Evolutionary conservation across 2,113 vertebrate species (phyloP).

Genomic region (Gobiocypris rarus): DNA sequence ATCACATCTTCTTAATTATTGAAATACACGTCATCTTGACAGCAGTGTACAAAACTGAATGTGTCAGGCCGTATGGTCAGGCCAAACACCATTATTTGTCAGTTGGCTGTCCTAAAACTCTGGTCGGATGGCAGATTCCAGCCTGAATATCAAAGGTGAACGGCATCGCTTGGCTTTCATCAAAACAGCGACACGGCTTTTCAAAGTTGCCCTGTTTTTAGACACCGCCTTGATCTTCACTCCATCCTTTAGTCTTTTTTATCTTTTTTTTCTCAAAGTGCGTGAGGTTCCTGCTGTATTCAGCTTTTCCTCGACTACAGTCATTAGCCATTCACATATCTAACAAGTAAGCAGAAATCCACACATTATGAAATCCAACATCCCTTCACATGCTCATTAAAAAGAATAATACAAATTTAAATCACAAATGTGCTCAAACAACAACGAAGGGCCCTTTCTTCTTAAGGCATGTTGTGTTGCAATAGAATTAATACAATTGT

Average conservation of each 20-base stretch:
- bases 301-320: conserved; percentile 19
- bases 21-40: neutral
- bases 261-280: neutral
- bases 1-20: neutral
- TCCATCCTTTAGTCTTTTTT: conserved; percentile 17
- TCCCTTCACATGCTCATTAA: conserved; percentile 8
- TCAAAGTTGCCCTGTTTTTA: conserved; percentile 34
- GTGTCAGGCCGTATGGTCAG: neutral
- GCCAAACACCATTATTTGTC: neutral
- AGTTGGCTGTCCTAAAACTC: neutral
- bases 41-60: neutral
- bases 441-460: neutral
- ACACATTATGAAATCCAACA: neutral
- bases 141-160: conserved; percentile 21
- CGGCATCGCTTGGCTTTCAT: conserved; percentile 24
- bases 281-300: conserved; percentile 31
- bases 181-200: neutral
- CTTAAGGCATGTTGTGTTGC: too few relatives aligned
- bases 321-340: conserved; percentile 29
- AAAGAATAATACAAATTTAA: neutral
- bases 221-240: conserved; percentile 39
- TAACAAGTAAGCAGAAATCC: conserved; percentile 14
- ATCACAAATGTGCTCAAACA: neutral
- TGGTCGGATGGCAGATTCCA: neutral
- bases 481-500: too few relatives aligned